Percentiles rank a stretch among this genome's conserved stretches.
These are phyloP conservation scores for Drosophila nebulosa DNA, from an alignment of 1,140 invertebrate species.

Conservation along the genomic window DNA sequence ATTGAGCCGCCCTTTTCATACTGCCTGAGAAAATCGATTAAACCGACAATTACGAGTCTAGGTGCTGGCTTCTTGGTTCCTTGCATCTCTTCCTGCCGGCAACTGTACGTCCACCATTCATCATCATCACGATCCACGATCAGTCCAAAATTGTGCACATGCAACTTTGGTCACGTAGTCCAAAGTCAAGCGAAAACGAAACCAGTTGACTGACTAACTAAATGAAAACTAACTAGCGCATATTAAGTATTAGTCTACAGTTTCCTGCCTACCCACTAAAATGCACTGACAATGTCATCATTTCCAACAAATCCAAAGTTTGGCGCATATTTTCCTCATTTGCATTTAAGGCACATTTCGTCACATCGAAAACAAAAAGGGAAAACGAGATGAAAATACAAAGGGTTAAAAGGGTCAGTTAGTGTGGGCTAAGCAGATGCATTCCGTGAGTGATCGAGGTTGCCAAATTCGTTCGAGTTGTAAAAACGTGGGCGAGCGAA, in stretches of 20 bases:
- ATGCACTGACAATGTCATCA: background rate
- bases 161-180: constrained; percentile 59
- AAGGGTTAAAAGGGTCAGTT: constrained; percentile 1
- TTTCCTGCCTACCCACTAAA: background rate
- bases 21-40: constrained; percentile 33
- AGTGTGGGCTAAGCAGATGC: constrained; percentile 11
- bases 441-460: background rate
- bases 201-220: constrained; percentile 42
- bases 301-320: too few relatives aligned
- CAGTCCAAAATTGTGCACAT: background rate
- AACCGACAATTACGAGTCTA: constrained; percentile 33
- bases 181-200: constrained; percentile 44
- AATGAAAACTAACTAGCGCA: constrained; percentile 7
- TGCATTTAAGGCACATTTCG: constrained; percentile 24
- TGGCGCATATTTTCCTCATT: constrained; percentile 26
- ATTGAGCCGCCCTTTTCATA: background rate
- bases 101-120: constrained; percentile 15
- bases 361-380: constrained; percentile 21
- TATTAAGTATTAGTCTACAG: background rate
- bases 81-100: constrained; percentile 29
- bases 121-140: background rate
- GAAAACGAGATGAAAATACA: background rate
- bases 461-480: background rate
- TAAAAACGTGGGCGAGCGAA: background rate
- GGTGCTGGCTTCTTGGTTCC: constrained; percentile 10